A percentile compares a stretch with the other conserved stretches of the same genome.
These are phyloP conservation scores for Ceuthmochares aereus DNA, from an alignment of 2,113 vertebrate genomes.

Conservation along the genomic window DNA sequence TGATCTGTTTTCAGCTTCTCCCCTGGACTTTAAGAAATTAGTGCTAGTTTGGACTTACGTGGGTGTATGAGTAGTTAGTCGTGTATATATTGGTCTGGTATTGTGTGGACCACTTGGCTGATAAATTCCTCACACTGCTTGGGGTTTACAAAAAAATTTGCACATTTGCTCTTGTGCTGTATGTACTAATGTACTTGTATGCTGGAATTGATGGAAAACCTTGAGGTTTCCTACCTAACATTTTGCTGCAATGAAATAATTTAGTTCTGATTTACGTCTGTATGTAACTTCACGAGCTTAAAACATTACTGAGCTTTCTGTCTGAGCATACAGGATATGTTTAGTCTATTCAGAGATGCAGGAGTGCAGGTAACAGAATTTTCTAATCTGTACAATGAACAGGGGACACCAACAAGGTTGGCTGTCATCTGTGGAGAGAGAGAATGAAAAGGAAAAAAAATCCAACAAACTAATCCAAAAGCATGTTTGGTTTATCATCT, in stretches of 20 bases:
- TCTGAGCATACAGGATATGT: not conserved
- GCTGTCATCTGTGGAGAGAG: not conserved
- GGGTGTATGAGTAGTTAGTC: not conserved
- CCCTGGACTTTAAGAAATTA: not conserved
- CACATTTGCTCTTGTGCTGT: rapidly evolving
- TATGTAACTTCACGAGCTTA: rapidly evolving
- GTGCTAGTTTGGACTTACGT: not conserved
- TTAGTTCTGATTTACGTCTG: not conserved
- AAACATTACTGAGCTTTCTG: not conserved
- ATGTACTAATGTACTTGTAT: not conserved
- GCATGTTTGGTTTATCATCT: not conserved
- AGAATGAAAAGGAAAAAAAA: not conserved
- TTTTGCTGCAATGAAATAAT: not conserved
- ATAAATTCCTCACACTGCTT: not conserved
- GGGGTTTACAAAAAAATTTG: not conserved
- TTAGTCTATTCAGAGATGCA: not conserved
- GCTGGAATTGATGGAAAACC: not conserved
- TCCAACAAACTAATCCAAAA: not conserved
- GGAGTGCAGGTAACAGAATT: not conserved
- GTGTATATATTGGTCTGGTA: not conserved
- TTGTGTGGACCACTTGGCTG: not conserved
- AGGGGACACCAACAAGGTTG: not conserved
- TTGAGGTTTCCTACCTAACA: not conserved
- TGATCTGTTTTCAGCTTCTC: not conserved
- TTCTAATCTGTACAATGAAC: not conserved